Conservation (phyloP, 2,797 vertebrate species). For the Harpagifer antarcticus region DNA sequence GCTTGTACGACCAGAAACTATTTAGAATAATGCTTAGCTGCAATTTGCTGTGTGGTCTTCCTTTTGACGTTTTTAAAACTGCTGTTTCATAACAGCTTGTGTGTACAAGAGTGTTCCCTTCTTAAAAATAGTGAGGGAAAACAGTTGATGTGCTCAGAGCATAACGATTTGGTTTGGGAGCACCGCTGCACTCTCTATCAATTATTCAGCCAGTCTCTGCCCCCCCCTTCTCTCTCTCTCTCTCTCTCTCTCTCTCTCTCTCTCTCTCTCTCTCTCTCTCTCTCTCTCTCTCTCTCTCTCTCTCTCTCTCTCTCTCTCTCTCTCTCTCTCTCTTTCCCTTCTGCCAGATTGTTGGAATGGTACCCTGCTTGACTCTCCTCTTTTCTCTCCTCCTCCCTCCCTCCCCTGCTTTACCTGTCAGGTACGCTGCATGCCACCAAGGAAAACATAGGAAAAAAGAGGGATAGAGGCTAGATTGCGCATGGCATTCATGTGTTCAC, state of each 20-base stretch:
- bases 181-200: conserved; percentile 62
- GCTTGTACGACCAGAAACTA: conserved; percentile 21
- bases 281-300: conserved; percentile 32
- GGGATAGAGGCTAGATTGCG: conserved; percentile 47
- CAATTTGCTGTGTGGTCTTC: conserved; percentile 24
- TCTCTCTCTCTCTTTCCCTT: conserved; percentile 46
- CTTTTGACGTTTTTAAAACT: conserved; percentile 54
- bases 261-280: conserved; percentile 35
- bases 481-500: conserved; percentile 16
- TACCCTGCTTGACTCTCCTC: conserved; percentile 45
- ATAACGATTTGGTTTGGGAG: conserved; percentile 62
- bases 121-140: conserved; percentile 60
- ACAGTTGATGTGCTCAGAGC: conserved; percentile 68
- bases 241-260: too few species aligned
- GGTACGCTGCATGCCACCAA: conserved; percentile 44
- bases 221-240: conserved; percentile 5
- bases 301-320: not conserved
- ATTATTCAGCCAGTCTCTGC: conserved; percentile 74
- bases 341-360: conserved; percentile 64
- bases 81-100: conserved; percentile 49
- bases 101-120: conserved; percentile 47
- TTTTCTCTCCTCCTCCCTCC: conserved; percentile 27
- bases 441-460: conserved; percentile 36
- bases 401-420: conserved; percentile 56
- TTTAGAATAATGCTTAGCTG: conserved; percentile 34